These are phyloP conservation scores for Okamejei kenojei DNA, from an alignment of 2,797 vertebrate species.

Conservation along the genomic window DNA sequence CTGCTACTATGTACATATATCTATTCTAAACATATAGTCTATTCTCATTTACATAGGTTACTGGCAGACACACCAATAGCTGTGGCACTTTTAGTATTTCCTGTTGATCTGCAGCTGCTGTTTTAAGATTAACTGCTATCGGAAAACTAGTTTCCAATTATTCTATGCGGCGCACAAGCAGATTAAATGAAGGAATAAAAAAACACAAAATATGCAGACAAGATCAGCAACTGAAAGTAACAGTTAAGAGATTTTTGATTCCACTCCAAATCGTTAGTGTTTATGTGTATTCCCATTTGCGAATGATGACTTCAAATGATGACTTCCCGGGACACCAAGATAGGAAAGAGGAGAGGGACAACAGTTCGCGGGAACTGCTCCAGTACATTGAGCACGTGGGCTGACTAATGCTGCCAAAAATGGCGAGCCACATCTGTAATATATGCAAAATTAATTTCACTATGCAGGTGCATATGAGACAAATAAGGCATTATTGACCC, in stretches of 20 bases:
- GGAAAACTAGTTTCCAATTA: neutral
- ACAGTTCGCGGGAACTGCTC: no score
- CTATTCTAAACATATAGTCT: neutral
- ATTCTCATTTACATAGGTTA: neutral
- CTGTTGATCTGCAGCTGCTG: neutral
- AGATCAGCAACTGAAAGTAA: neutral
- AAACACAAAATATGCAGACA: neutral
- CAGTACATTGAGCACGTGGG: no score
- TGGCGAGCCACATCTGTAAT: no score
- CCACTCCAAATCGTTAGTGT: neutral
- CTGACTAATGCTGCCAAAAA: no score
- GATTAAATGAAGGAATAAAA: neutral
- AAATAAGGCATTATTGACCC: no score
- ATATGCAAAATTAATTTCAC: no score
- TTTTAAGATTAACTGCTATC: neutral
- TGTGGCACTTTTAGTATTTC: neutral
- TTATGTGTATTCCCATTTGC: neutral
- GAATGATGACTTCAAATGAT: neutral
- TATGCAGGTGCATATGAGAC: no score
- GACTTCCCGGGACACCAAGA: no score
- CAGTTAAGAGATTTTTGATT: neutral
- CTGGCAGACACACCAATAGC: neutral
- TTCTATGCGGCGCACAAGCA: neutral
- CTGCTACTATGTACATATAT: neutral
- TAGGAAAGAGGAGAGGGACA: no score